A percentile compares a stretch with the other conserved stretches of the same genome.
phyloP scores from a whole-genome alignment of 2,888 invertebrate genomes.

The Eupithecia centaureata region DNA sequence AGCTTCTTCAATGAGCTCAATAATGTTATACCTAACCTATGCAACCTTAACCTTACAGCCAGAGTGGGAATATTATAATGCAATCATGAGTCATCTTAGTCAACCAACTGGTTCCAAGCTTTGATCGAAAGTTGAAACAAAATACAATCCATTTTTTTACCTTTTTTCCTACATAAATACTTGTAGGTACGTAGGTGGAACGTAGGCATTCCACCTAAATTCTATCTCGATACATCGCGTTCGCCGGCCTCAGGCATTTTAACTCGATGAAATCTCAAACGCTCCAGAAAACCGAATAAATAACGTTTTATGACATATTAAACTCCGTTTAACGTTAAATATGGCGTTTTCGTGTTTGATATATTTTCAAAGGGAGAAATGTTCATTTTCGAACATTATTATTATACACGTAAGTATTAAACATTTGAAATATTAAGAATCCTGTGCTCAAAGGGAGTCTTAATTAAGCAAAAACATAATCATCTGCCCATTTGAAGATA shows the following conservation, averaged over 20 bases:
- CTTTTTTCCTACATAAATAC: background rate
- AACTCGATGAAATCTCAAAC: conserved; percentile 65
- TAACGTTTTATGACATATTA: conserved; percentile 79
- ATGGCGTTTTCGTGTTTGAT: conserved; percentile 72
- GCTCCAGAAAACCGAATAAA: conserved; percentile 71
- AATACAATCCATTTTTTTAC: background rate
- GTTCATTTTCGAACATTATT: conserved; percentile 51
- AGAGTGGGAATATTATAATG: background rate
- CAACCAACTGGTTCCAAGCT: background rate
- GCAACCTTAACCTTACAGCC: background rate
- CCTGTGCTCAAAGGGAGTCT: conserved; percentile 20
- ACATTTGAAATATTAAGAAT: conserved; percentile 24
- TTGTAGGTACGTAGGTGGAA: background rate
- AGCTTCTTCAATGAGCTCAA: background rate
- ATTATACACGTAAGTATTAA: conserved; percentile 17
- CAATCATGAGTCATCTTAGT: too few species aligned
- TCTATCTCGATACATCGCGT: conserved; percentile 46
- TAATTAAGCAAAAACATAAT: conserved; percentile 23
- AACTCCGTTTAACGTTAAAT: conserved; percentile 77
- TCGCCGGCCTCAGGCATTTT: conserved; percentile 45
- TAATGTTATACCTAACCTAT: background rate
- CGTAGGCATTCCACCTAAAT: background rate
- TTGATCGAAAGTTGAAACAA: background rate
- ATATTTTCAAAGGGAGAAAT: conserved; percentile 61
- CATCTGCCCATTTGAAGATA: background rate